These are phyloP conservation scores for Tetramorium simillimum DNA, from an alignment of 1,140 invertebrate genomes.

Conservation along the genomic window DNA sequence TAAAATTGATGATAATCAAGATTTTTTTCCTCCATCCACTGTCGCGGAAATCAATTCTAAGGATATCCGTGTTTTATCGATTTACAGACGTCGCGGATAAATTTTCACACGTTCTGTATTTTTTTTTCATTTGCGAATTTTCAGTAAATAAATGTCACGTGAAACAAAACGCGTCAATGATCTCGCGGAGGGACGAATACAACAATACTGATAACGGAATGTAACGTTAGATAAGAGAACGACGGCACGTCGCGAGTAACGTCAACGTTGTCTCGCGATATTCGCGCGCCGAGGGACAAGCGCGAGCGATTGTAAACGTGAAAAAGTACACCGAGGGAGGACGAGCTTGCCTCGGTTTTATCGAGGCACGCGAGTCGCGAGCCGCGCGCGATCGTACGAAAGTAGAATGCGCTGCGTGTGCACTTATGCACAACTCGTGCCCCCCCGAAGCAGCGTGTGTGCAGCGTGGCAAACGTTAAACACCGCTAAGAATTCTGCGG, in stretches of 20 bases:
- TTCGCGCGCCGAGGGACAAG: background rate
- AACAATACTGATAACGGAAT: background rate
- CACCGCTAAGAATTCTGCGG: background rate
- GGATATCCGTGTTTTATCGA: background rate
- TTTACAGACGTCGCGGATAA: background rate
- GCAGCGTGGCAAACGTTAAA: constrained; percentile 24
- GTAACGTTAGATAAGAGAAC: background rate
- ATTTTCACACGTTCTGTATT: background rate
- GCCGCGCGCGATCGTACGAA: background rate
- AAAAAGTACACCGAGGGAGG: background rate
- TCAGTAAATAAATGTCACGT: no score
- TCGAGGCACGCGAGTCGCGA: background rate
- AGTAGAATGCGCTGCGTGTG: background rate
- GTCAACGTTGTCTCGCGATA: background rate
- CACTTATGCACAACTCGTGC: background rate
- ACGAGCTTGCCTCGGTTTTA: background rate
- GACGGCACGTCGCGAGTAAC: background rate
- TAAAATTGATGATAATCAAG: no score
- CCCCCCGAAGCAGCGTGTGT: background rate
- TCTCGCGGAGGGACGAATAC: background rate
- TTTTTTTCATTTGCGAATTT: background rate
- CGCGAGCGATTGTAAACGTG: background rate
- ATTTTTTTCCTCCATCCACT: background rate
- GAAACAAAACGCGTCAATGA: background rate
- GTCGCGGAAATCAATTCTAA: background rate